A percentile compares a stretch with the other conserved stretches of the same genome.
Evolutionary conservation across 2,888 invertebrate genomes (phyloP).

Genomic region (Acleris laterana): DNA sequence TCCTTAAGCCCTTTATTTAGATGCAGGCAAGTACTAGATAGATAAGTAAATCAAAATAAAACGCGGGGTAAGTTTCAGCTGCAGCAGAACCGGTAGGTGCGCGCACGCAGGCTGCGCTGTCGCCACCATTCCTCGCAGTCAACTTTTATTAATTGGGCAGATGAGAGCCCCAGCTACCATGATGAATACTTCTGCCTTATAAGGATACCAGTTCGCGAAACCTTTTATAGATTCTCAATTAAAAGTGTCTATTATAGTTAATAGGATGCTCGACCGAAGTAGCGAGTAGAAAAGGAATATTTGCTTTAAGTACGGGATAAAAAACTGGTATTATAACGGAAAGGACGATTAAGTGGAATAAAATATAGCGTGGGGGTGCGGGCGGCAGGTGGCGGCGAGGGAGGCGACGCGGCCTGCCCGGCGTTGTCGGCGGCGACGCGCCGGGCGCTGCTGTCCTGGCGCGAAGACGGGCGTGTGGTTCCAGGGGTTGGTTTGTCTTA

Average conservation of each 20-base stretch:
- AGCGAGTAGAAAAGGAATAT: constrained; percentile 78
- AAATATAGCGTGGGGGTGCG: constrained; percentile 83
- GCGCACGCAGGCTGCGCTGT: constrained; percentile 62
- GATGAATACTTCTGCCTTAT: constrained; percentile 81
- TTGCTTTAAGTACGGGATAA: constrained; percentile 80
- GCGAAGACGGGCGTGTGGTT: no score
- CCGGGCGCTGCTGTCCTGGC: no score
- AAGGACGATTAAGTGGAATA: constrained; percentile 83
- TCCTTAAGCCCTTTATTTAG: constrained; percentile 23
- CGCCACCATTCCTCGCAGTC: constrained; percentile 78
- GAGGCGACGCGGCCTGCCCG: constrained; percentile 47
- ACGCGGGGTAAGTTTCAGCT: constrained; percentile 76
- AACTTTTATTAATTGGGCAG: constrained; percentile 85
- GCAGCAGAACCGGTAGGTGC: constrained; percentile 73
- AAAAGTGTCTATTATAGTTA: constrained; percentile 83
- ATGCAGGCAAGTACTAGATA: constrained; percentile 42
- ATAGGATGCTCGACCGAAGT: constrained; percentile 74
- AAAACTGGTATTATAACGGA: constrained; percentile 83
- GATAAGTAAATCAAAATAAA: constrained; percentile 83
- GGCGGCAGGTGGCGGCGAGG: constrained; percentile 80
- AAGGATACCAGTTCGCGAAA: constrained; percentile 78
- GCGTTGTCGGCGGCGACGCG: no score
- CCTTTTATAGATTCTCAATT: constrained; percentile 85
- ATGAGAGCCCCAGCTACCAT: constrained; percentile 80
- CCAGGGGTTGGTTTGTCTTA: no score